Evolutionary conservation across 2,888 invertebrate species (phyloP), one percentile per base, ranked within the genome.

Genomic region (Tyria jacobaeae): DNA sequence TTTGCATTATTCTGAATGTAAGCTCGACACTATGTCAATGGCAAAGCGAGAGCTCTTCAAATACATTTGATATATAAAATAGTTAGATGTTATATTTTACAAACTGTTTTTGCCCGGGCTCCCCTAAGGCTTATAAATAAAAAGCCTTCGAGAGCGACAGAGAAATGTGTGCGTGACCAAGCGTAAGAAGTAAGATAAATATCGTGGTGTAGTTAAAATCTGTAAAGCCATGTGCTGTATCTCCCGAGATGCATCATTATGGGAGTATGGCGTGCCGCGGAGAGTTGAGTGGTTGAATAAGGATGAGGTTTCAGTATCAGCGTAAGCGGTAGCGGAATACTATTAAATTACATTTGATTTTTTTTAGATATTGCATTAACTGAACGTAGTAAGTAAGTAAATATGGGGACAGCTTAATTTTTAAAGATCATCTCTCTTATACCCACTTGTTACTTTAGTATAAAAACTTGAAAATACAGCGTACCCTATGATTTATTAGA

Each of bases 221-320:
- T 85, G 84, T 83, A 85, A 83, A 84, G 85, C 78, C 80, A 82
- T 83, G 74, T 81, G 82, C 79, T 85, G 88, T 87, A 88, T 90
- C 89, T 91, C 90, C 81, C 83, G 88, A 91, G 93, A 87, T 89
- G 90, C 91, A 89, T 93, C 92, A 92, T 93, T 93, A 93, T 84
- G 85, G 83, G 69, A 71, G 82, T 85, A 84, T 82, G 85, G 84
- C 79, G 85, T 80, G 82, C 84, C 83, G 83, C 83, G 76, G 83
- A 82, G 83, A 80, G 75, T 74, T 70, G 73, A 82, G 84, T 78
- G 81, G 69, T 78, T 74, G 70, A 57, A 57, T 70, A 70, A 60
- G 66, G 66, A 60, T 59, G 62, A 34, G 70, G 61, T 34, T 31
- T 66, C 7, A 54, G 50, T 60, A 57, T 9, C 56, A 9, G 57